Evolutionary conservation across 2,113 vertebrate genomes (phyloP).

Genomic region (Rhombomys opimus): DNA sequence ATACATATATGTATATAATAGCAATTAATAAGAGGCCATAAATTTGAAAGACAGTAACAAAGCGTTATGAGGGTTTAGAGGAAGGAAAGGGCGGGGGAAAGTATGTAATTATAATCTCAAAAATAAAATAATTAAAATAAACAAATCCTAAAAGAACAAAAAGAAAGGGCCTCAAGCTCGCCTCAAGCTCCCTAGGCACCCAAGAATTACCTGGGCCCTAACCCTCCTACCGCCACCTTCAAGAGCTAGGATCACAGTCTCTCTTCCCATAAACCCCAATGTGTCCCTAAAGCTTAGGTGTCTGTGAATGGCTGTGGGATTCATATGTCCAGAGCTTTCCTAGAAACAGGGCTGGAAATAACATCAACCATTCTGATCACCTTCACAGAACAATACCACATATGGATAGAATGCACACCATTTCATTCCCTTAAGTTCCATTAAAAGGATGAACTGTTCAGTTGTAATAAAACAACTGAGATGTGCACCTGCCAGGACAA

Average conservation of each 20-base stretch:
- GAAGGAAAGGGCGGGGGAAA: background rate
- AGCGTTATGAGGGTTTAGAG: background rate
- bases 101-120: background rate
- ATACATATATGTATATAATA: background rate
- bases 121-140: background rate
- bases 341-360: constrained; percentile 11
- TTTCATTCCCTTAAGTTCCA: background rate
- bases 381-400: background rate
- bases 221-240: background rate
- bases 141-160: background rate
- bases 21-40: background rate
- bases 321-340: background rate
- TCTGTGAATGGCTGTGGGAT: constrained; percentile 43
- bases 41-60: background rate
- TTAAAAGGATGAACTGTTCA: background rate
- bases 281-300: background rate
- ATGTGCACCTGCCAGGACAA: background rate
- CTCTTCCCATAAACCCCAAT: background rate
- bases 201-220: background rate
- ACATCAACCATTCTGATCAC: background rate
- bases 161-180: background rate
- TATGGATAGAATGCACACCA: background rate
- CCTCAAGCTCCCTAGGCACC: background rate
- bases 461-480: no score
- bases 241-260: background rate